A percentile compares a stretch with the other conserved stretches of the same genome.
phyloP scores from a whole-genome alignment of 2,113 vertebrate species.

The Poeciliopsis retropinna region DNA sequence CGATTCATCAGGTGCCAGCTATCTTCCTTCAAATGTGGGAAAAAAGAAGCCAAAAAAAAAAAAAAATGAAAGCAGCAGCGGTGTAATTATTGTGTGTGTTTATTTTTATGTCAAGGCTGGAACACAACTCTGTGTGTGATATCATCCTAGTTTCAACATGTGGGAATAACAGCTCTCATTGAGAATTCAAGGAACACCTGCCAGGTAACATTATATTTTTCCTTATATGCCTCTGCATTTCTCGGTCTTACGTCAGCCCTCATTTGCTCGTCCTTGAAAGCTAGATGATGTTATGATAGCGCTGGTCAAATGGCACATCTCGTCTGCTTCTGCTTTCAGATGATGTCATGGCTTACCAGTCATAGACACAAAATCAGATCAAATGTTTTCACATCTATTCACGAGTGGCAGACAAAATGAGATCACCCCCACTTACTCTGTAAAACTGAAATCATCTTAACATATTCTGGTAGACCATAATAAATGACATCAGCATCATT shows the following conservation, averaged over 20 bases:
- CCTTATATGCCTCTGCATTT: neutral
- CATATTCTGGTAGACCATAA: constrained; percentile 15
- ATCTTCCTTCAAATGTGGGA: constrained; percentile 15
- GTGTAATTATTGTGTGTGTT: constrained; percentile 4
- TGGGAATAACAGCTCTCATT: constrained; percentile 10
- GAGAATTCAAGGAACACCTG: constrained; percentile 7
- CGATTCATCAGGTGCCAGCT: constrained; percentile 2
- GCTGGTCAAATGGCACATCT: neutral
- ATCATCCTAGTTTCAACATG: constrained; percentile 31
- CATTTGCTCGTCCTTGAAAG: constrained; percentile 5
- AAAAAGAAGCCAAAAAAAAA: neutral
- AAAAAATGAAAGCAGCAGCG: neutral
- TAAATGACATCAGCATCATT: constrained; percentile 3
- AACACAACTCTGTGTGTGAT: constrained; percentile 11
- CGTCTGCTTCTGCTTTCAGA: neutral
- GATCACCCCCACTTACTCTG: constrained; percentile 20
- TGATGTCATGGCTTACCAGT: constrained; percentile 33
- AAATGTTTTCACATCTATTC: constrained; percentile 15
- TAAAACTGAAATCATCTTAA: constrained; percentile 37
- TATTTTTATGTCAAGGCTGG: constrained; percentile 13
- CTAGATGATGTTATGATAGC: constrained; percentile 37
- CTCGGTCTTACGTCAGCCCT: constrained; percentile 24
- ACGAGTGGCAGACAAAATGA: constrained; percentile 12
- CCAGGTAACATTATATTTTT: constrained; percentile 17
- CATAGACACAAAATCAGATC: constrained; percentile 28